Percentiles rank a stretch among this genome's conserved stretches.
Evolutionary conservation across 1,140 invertebrate genomes (phyloP).

Genomic region (Saccostrea cuccullata): DNA sequence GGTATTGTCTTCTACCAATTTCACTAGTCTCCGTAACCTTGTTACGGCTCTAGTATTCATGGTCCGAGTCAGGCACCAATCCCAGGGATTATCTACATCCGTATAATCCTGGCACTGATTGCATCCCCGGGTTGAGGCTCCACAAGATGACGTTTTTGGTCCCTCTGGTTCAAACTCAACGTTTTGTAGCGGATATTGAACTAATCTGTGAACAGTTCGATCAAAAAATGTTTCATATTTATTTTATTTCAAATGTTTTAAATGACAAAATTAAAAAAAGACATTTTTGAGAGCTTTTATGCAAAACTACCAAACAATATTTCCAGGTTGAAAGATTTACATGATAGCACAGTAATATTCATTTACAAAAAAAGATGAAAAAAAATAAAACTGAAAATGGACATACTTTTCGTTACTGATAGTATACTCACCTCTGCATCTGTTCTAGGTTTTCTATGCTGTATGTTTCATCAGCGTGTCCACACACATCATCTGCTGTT

Average conservation of each 20-base stretch:
- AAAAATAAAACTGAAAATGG: too few species aligned
- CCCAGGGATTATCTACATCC: slow-evolving; percentile 51
- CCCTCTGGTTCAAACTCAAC: slow-evolving; percentile 43
- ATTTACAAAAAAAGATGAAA: too few species aligned
- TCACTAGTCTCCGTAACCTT: slow-evolving; percentile 44
- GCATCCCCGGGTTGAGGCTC: slow-evolving; percentile 47
- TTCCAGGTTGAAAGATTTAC: too few species aligned
- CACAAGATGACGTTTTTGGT: slow-evolving; percentile 25
- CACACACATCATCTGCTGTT: slow-evolving; percentile 18
- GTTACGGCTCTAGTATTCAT: slow-evolving; percentile 55
- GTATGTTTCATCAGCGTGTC: slow-evolving; percentile 41
- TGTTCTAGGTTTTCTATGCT: slow-evolving; percentile 41
- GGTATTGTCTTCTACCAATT: slow-evolving; percentile 38
- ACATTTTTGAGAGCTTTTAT: too few species aligned
- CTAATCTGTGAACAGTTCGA: slow-evolving; percentile 4
- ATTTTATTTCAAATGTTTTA: too few species aligned
- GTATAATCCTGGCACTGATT: slow-evolving; percentile 38
- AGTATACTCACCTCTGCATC: slow-evolving; percentile 47
- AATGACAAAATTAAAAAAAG: not conserved
- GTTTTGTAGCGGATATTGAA: slow-evolving; percentile 18
- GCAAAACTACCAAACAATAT: too few species aligned
- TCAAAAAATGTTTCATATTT: not conserved
- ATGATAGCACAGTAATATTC: too few species aligned
- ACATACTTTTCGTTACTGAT: too few species aligned
- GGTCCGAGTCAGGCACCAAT: slow-evolving; percentile 57